phyloP scores from a whole-genome alignment of 2,113 vertebrate genomes.

The Cardinalis cardinalis region DNA sequence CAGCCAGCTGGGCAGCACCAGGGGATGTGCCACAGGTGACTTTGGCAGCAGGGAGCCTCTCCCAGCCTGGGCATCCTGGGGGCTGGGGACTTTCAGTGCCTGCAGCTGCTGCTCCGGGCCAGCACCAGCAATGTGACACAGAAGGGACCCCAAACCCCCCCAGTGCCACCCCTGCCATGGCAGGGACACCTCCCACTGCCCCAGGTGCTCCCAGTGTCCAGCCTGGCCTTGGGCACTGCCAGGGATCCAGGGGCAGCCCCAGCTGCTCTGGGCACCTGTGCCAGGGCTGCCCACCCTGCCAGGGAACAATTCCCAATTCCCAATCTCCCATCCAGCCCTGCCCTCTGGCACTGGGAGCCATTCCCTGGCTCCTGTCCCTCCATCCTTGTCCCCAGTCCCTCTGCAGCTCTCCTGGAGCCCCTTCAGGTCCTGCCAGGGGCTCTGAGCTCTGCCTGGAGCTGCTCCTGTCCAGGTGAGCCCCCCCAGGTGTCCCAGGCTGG shows the following conservation, averaged over 20 bases:
- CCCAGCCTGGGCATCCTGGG: background rate
- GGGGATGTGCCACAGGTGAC: no score
- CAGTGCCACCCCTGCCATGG: background rate
- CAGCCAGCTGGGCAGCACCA: background rate
- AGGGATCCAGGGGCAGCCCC: background rate
- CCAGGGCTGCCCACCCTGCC: no score
- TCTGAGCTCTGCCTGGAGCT: no score
- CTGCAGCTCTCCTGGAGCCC: no score
- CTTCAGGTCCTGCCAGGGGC: no score
- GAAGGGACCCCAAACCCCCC: background rate
- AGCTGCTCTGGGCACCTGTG: no score
- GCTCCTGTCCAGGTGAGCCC: background rate
- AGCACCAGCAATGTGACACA: background rate
- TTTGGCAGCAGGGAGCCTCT: rapidly evolving
- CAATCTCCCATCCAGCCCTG: no score
- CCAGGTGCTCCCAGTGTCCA: background rate
- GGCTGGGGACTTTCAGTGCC: background rate
- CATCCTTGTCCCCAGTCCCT: no score
- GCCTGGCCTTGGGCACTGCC: background rate
- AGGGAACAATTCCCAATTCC: no score
- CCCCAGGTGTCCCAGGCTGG: background rate
- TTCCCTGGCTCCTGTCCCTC: no score
- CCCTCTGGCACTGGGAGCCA: no score
- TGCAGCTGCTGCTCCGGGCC: background rate
- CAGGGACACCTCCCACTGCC: background rate